These are phyloP conservation scores for Euschistus heros DNA, from an alignment of 1,140 invertebrate species.

Conservation along the genomic window DNA sequence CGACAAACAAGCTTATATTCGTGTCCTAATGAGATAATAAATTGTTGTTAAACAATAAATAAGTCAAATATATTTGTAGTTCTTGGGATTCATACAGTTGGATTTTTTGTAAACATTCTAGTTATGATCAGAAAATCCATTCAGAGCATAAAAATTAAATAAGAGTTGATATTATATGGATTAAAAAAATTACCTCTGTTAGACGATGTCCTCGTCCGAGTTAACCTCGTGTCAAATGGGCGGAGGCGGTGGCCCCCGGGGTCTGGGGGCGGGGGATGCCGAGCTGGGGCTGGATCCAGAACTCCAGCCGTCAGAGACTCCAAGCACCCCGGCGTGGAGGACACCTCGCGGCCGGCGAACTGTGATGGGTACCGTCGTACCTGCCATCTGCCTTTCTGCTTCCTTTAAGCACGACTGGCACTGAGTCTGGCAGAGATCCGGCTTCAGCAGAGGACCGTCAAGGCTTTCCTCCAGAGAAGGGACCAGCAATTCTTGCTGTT, in stretches of 20 bases:
- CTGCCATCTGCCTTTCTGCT: slow-evolving; percentile 18
- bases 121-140: too few relatives aligned
- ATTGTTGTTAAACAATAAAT: too few relatives aligned
- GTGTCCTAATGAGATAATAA: too few relatives aligned
- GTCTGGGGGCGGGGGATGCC: slow-evolving; percentile 13
- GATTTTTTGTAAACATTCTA: too few relatives aligned
- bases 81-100: too few relatives aligned
- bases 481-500: slow-evolving; percentile 1
- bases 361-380: slow-evolving; percentile 20
- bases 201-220: slow-evolving; percentile 28
- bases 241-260: slow-evolving; percentile 13
- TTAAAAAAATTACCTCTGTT: slow-evolving; percentile 17
- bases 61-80: too few relatives aligned
- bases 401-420: slow-evolving; percentile 23
- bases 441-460: slow-evolving; percentile 17
- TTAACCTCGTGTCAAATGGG: slow-evolving; percentile 26
- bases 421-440: slow-evolving; percentile 17
- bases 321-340: slow-evolving; percentile 17
- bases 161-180: too few relatives aligned
- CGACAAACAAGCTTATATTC: too few relatives aligned
- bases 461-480: slow-evolving; percentile 12
- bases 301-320: slow-evolving; percentile 18
- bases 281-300: slow-evolving; percentile 20
- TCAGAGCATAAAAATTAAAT: too few relatives aligned
- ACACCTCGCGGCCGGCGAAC: slow-evolving; percentile 19